phyloP scores from a whole-genome alignment of 1,140 invertebrate genomes.

The Dryas iulia region DNA sequence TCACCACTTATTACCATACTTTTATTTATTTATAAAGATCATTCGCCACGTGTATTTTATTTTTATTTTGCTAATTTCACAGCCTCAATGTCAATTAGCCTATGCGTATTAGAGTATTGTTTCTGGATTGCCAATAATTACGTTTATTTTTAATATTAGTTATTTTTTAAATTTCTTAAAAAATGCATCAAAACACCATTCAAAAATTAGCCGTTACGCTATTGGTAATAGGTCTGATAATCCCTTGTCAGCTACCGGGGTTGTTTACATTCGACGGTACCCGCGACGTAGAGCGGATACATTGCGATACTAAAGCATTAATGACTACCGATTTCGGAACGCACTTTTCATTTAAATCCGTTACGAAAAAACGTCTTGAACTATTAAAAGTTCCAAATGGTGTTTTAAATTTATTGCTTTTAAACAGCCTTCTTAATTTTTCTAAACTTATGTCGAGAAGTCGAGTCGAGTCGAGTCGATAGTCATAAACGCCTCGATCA shows the following conservation, averaged over 20 bases:
- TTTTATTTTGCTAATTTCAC: constrained; percentile 80
- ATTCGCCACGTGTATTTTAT: constrained; percentile 71
- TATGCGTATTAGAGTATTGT: constrained; percentile 79
- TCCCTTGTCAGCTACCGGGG: constrained; percentile 67
- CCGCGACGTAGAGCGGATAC: constrained; percentile 49
- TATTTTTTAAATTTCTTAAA: constrained; percentile 68
- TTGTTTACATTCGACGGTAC: constrained; percentile 45
- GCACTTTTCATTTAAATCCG: constrained; percentile 10
- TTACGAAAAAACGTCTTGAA: constrained; percentile 2
- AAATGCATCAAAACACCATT: constrained; percentile 78
- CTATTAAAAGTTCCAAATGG: constrained; percentile 27
- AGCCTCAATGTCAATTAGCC: constrained; percentile 79
- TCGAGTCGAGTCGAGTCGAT: constrained; percentile 25
- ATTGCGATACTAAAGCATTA: constrained; percentile 32
- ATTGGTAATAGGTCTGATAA: constrained; percentile 70
- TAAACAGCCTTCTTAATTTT: constrained; percentile 26
- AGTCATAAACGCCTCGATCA: constrained; percentile 47
- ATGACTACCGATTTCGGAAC: constrained; percentile 36
- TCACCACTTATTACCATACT: constrained; percentile 56
- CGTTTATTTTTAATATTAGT: constrained; percentile 62
- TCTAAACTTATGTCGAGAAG: constrained; percentile 12
- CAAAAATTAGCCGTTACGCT: constrained; percentile 77
- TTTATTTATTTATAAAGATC: constrained; percentile 70
- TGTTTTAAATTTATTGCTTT: constrained; percentile 31
- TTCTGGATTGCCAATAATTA: constrained; percentile 78